These are phyloP conservation scores for Grammomys dolichurus DNA, from an alignment of 2,113 vertebrate species.

Conservation along the genomic window DNA sequence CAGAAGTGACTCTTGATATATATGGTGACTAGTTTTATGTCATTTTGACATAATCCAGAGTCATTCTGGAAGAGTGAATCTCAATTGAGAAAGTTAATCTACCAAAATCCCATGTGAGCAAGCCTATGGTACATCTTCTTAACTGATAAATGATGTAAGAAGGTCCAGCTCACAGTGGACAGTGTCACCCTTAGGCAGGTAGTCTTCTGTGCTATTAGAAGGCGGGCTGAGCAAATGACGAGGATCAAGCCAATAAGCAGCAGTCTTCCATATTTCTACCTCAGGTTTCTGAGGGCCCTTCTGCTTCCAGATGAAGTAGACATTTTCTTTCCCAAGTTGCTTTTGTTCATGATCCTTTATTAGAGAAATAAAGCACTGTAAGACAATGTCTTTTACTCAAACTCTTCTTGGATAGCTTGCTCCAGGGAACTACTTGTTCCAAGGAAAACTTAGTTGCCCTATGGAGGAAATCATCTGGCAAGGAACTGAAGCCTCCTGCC, in stretches of 20 bases:
- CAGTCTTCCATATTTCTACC: neutral
- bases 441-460: neutral
- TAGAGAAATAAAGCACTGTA: neutral
- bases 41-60: neutral
- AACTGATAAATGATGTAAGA: neutral
- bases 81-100: neutral
- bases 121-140: neutral
- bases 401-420: neutral
- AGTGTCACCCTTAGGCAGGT: neutral
- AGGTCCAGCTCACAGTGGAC: neutral
- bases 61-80: neutral
- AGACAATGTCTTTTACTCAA: neutral
- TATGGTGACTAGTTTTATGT: neutral
- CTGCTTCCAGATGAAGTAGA: neutral
- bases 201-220: neutral
- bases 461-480: neutral
- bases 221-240: neutral
- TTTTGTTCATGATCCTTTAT: neutral
- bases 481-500: neutral
- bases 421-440: neutral
- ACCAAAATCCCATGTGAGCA: neutral
- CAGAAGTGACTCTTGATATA: neutral
- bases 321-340: neutral
- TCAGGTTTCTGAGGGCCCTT: neutral
- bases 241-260: neutral